Percentiles rank a stretch among this genome's conserved stretches.
Conservation (phyloP, 2,113 vertebrate species). For the Pituophis catenifer region DNA sequence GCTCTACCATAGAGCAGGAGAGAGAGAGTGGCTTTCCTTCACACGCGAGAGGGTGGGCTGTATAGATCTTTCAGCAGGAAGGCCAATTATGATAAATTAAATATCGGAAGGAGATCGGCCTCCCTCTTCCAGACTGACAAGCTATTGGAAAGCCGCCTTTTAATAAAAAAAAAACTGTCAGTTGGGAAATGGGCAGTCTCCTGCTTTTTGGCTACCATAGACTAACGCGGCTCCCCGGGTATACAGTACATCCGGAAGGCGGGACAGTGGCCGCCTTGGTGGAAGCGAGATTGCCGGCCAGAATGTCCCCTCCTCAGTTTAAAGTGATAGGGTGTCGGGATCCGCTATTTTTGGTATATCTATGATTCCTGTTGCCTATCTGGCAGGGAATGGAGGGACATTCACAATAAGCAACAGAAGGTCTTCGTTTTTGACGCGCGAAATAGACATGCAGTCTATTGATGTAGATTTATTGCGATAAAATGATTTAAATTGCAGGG, state of each 20-base stretch:
- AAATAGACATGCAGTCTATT: neutral
- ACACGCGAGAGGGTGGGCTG: no score
- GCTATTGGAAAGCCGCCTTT: neutral
- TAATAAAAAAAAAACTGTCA: neutral
- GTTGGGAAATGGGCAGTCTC: neutral
- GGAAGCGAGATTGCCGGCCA: neutral
- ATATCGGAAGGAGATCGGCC: neutral
- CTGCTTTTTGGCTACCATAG: neutral
- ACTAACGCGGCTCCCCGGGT: neutral
- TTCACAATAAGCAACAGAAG: neutral
- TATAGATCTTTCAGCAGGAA: neutral
- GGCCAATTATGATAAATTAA: neutral
- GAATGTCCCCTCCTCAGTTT: neutral
- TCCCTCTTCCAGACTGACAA: neutral
- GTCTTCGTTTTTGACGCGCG: neutral
- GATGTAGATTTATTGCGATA: neutral
- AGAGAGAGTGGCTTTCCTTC: neutral
- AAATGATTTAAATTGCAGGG: neutral
- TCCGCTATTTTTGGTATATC: neutral
- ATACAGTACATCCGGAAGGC: neutral
- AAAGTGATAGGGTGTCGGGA: neutral
- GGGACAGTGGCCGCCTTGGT: no score
- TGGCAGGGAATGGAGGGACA: neutral
- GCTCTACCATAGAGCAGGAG: neutral
- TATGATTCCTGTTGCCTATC: neutral